These are phyloP conservation scores for Pollimyrus isidori DNA, from an alignment of 2,113 vertebrate genomes.

Conservation along the genomic window DNA sequence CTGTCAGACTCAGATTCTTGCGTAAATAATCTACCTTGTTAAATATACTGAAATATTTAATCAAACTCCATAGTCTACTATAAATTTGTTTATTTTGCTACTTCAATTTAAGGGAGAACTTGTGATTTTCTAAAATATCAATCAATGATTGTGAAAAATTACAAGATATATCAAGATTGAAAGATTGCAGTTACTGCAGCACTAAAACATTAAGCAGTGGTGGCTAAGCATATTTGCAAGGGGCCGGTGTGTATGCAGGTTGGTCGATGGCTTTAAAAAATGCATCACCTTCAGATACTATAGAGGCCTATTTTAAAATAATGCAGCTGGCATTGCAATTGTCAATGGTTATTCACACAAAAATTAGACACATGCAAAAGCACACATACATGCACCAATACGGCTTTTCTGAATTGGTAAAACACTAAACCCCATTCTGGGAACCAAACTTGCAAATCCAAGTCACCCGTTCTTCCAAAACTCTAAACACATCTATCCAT, in stretches of 20 bases:
- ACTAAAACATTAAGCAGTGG: conserved; percentile 51
- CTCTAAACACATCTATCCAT: neutral
- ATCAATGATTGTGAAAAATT: conserved; percentile 47
- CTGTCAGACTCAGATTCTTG: neutral
- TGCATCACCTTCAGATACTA: conserved; percentile 48
- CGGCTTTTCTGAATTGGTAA: neutral
- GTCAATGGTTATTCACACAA: conserved; percentile 25
- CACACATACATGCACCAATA: neutral
- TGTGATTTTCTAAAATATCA: conserved; percentile 44
- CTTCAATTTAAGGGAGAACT: conserved; percentile 36
- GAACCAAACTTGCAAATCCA: neutral
- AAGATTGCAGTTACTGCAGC: conserved; percentile 59
- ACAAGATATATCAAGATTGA: conserved; percentile 56
- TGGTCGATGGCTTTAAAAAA: conserved; percentile 18
- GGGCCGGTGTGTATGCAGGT: conserved; percentile 24
- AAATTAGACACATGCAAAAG: neutral
- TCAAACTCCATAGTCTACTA: neutral
- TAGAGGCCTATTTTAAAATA: conserved; percentile 58
- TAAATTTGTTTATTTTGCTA: neutral
- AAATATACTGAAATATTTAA: neutral
- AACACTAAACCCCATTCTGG: neutral
- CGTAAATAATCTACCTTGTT: neutral
- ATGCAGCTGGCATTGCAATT: conserved; percentile 18
- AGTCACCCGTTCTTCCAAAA: neutral
- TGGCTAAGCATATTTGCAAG: neutral